A percentile compares a stretch with the other conserved stretches of the same genome.
These are phyloP conservation scores for Delphinapterus leucas DNA, from an alignment of 2,113 vertebrate species.

Conservation along the genomic window DNA sequence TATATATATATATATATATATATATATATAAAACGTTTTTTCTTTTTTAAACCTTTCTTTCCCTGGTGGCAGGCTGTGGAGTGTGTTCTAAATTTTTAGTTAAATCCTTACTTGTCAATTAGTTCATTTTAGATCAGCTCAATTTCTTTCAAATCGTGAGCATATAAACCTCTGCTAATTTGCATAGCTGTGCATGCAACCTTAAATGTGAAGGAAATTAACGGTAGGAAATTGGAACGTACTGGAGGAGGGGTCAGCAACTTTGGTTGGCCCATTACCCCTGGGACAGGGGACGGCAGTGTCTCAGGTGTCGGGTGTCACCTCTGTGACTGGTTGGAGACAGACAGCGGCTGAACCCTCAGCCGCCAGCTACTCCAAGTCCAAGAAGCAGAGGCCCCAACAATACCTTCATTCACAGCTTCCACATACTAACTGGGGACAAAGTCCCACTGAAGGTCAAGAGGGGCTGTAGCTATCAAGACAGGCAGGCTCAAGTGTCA, in stretches of 20 bases:
- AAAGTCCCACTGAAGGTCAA: neutral
- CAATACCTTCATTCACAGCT: neutral
- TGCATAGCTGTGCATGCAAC: constrained; percentile 48
- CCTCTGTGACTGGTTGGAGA: neutral
- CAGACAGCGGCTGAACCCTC: neutral
- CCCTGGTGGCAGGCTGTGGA: neutral
- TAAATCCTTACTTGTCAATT: neutral
- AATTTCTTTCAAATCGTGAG: constrained; percentile 49
- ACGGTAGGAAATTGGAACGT: neutral
- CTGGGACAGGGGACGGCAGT: neutral
- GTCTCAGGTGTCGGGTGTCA: neutral
- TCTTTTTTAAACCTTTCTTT: neutral
- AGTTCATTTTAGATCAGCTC: constrained; percentile 46
- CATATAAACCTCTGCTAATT: constrained; percentile 47
- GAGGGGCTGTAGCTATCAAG: neutral
- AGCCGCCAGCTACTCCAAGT: neutral
- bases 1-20: neutral
- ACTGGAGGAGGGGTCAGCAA: neutral
- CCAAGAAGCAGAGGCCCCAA: neutral
- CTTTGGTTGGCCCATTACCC: neutral
- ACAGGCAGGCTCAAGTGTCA: neutral
- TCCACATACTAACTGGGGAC: neutral
- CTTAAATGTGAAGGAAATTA: constrained; percentile 67
- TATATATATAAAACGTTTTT: neutral
- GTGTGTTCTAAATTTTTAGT: neutral